These are phyloP conservation scores for Ruditapes philippinarum DNA, from an alignment of 1,140 invertebrate species.

Conservation along the genomic window DNA sequence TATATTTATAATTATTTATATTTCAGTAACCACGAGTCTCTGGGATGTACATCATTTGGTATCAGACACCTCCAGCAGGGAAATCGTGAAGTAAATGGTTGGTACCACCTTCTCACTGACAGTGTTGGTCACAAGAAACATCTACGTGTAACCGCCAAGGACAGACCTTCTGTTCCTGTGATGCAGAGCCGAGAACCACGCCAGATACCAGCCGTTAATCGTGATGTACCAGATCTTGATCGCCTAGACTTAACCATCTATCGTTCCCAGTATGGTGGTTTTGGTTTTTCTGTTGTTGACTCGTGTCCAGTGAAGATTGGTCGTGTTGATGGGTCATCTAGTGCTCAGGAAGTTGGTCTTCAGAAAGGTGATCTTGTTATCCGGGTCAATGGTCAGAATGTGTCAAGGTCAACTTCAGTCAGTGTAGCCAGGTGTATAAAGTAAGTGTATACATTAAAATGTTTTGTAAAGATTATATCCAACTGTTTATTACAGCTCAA, in stretches of 20 bases:
- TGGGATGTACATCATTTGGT: constrained; percentile 65
- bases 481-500: no score
- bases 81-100: constrained; percentile 82
- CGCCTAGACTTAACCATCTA: constrained; percentile 18
- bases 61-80: constrained; percentile 27
- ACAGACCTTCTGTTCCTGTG: constrained; percentile 5
- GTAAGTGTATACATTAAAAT: no score
- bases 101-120: constrained; percentile 87
- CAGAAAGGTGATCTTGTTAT: constrained; percentile 96
- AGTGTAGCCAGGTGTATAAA: constrained; percentile 78
- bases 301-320: constrained; percentile 94
- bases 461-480: no score
- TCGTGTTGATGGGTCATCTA: constrained; percentile 93
- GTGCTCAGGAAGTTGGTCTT: constrained; percentile 95
- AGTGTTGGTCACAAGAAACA: constrained; percentile 85
- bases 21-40: constrained; percentile 37
- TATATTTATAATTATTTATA: no score
- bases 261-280: constrained; percentile 85
- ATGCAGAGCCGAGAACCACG: constrained; percentile 46
- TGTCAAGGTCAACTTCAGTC: constrained; percentile 78
- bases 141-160: constrained; percentile 71
- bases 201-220: constrained; percentile 48
- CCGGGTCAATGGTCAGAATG: constrained; percentile 94
- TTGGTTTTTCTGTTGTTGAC: constrained; percentile 95
- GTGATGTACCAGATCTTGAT: constrained; percentile 24